A percentile compares a stretch with the other conserved stretches of the same genome.
Evolutionary conservation across 1,140 invertebrate genomes (phyloP).

Genomic region (Cylas formicarius): DNA sequence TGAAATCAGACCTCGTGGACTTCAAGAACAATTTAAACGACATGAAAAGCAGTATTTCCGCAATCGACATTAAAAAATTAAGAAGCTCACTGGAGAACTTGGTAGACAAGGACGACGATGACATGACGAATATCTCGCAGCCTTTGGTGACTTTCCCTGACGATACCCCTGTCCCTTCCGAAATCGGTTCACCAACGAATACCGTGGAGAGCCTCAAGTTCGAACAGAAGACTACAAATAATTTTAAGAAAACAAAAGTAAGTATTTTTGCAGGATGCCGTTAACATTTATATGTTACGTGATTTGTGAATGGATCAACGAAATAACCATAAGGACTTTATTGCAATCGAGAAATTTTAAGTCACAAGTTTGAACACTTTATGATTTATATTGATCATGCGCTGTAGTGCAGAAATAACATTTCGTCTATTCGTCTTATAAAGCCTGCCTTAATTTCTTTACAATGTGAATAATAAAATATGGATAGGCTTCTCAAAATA

Average conservation of each 20-base stretch:
- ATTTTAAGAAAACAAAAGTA: constrained; percentile 69
- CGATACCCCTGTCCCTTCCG: constrained; percentile 57
- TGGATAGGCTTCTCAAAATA: no score
- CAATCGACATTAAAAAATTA: constrained; percentile 29
- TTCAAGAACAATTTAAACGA: constrained; percentile 70
- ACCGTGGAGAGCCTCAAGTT: constrained; percentile 62
- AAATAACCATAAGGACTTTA: no score
- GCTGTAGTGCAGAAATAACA: no score
- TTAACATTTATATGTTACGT: no score
- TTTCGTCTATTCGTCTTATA: no score
- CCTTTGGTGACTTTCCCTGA: constrained; percentile 71
- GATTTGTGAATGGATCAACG: no score
- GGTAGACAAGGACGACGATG: constrained; percentile 39
- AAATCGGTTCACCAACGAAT: constrained; percentile 45
- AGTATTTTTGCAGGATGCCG: no score
- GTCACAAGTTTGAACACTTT: no score
- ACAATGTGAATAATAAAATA: no score
- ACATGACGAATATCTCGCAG: constrained; percentile 36
- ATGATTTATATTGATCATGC: no score
- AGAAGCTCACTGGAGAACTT: constrained; percentile 57
- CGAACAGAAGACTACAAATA: constrained; percentile 70
- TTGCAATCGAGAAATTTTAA: no score
- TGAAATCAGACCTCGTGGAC: constrained; percentile 67
- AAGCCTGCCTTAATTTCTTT: no score
- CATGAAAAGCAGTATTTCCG: constrained; percentile 55